These are phyloP conservation scores for Melopsittacus undulatus DNA, from an alignment of 2,797 vertebrate species.

Conservation along the genomic window DNA sequence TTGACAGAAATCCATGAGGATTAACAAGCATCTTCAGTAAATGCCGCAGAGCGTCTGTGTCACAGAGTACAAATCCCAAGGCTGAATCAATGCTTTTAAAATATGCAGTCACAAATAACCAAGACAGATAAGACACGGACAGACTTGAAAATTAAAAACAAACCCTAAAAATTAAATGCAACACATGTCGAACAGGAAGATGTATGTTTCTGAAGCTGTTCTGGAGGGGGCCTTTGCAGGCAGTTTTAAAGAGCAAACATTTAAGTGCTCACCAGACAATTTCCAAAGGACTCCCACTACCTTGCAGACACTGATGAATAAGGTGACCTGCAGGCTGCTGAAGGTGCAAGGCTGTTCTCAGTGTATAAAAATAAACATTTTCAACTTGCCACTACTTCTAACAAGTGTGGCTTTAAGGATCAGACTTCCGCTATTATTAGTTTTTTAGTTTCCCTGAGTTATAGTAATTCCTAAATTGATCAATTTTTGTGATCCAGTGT, in stretches of 20 bases:
- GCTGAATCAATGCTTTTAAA: background rate
- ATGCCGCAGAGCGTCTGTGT: background rate
- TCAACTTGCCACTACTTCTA: background rate
- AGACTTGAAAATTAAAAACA: background rate
- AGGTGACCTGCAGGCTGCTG: fast-evolving
- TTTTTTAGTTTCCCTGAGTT: background rate
- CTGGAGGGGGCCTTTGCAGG: background rate
- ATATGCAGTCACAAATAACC: background rate
- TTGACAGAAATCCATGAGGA: background rate
- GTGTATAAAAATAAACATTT: background rate
- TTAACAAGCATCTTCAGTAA: background rate
- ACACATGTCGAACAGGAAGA: background rate
- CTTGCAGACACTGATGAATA: fast-evolving
- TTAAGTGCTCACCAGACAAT: background rate
- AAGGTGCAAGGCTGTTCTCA: background rate
- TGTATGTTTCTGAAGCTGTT: fast-evolving
- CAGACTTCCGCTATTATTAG: background rate
- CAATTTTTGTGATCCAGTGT: background rate
- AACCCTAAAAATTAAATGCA: background rate
- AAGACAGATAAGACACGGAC: fast-evolving
- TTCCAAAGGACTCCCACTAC: background rate
- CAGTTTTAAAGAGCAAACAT: background rate
- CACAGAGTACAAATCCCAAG: background rate
- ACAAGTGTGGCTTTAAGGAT: background rate
- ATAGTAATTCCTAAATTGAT: background rate